A percentile compares a stretch with the other conserved stretches of the same genome.
Conservation (phyloP, 2,888 invertebrate genomes). For the Drosophila atripex region DNA sequence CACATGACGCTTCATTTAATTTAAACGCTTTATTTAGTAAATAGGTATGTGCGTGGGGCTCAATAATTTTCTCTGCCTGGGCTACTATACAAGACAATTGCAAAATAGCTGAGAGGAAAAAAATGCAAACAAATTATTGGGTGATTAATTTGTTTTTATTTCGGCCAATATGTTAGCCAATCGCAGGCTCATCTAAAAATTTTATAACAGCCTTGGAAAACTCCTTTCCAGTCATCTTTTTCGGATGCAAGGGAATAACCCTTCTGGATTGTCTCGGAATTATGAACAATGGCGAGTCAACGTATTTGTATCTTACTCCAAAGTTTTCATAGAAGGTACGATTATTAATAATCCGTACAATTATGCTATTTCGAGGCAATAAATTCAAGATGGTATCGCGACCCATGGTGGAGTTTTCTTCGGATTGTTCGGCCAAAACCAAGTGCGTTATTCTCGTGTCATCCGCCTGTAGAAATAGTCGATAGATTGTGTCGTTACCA, state of each 20-base stretch:
- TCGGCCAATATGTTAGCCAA: neutral
- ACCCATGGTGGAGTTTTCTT: constrained; percentile 35
- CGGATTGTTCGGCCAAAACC: constrained; percentile 46
- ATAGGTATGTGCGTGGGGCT: constrained; percentile 36
- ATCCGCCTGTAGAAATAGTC: neutral
- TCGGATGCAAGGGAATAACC: neutral
- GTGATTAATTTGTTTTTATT: neutral
- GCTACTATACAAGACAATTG: neutral
- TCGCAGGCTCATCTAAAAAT: neutral
- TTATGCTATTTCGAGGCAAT: constrained; percentile 35
- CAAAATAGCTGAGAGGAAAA: neutral
- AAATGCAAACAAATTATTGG: neutral
- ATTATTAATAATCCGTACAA: constrained; percentile 35
- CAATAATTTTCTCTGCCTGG: neutral
- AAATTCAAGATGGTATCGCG: constrained; percentile 41
- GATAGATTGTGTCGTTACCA: neutral
- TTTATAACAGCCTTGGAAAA: neutral
- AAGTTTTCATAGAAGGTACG: constrained; percentile 9
- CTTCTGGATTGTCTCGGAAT: neutral
- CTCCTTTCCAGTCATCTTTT: neutral
- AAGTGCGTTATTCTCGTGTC: neutral
- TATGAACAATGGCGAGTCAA: neutral
- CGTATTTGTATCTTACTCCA: neutral
- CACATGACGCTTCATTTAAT: constrained; percentile 55
- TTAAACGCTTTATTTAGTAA: constrained; percentile 72